These are phyloP conservation scores for Echeneis naucrates DNA, from an alignment of 2,797 vertebrate species.

Conservation along the genomic window DNA sequence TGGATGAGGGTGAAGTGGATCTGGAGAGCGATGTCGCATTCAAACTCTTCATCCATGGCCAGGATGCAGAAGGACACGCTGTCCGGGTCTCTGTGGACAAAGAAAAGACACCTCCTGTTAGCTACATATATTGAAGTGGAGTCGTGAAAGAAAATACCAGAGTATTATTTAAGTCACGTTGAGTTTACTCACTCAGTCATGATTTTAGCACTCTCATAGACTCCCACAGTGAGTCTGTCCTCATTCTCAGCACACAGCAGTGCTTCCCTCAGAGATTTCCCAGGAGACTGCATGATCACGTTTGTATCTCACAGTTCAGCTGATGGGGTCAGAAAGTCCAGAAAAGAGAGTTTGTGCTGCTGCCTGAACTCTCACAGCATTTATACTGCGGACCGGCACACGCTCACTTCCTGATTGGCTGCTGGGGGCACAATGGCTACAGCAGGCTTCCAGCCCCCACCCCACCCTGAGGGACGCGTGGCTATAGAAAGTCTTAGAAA, in stretches of 20 bases:
- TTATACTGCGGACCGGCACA: constrained; percentile 79
- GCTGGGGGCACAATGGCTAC: constrained; percentile 65
- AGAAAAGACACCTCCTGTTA: constrained; percentile 16
- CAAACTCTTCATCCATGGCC: constrained; percentile 89
- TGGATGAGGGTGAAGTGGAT: constrained; percentile 99
- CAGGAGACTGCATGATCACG: constrained; percentile 87
- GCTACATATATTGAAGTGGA: neutral
- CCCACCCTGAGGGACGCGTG: constrained; percentile 75
- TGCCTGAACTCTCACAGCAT: constrained; percentile 37
- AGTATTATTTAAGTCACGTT: neutral
- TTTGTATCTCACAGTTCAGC: neutral
- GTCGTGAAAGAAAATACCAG: neutral
- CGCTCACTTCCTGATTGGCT: constrained; percentile 80
- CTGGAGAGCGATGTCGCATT: constrained; percentile 93
- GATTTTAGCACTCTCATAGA: constrained; percentile 95
- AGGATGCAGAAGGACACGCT: constrained; percentile 90
- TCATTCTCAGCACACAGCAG: constrained; percentile 88
- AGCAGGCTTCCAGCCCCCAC: constrained; percentile 39
- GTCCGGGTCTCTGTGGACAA: constrained; percentile 86
- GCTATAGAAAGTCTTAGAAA: constrained; percentile 75
- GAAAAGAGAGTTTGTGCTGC: constrained; percentile 47
- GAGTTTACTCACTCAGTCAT: constrained; percentile 92
- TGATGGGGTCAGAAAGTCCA: constrained; percentile 29
- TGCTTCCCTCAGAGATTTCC: constrained; percentile 89
- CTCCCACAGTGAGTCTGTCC: constrained; percentile 90